Conservation (phyloP, 1,140 invertebrate genomes). For the Homarus americanus region DNA sequence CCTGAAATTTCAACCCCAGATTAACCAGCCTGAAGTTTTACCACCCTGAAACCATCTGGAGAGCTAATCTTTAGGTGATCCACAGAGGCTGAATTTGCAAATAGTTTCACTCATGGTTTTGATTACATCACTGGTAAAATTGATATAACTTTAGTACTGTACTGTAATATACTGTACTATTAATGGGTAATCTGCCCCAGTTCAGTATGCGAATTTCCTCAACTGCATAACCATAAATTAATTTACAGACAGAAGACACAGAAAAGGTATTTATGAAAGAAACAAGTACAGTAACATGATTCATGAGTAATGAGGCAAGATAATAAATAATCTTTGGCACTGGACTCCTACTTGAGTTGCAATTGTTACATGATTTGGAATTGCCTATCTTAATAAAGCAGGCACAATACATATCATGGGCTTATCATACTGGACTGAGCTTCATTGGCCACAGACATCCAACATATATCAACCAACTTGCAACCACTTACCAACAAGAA, state of each 20-base stretch:
- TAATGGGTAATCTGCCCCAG: background rate
- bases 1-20: too few relatives aligned
- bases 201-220: background rate
- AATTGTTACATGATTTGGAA: background rate
- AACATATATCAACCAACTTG: background rate
- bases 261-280: background rate
- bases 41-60: too few relatives aligned
- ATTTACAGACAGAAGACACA: background rate
- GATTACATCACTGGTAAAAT: too few relatives aligned
- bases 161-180: too few relatives aligned
- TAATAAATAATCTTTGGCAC: constrained; percentile 1
- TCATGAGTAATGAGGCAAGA: background rate
- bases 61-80: too few relatives aligned
- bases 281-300: background rate
- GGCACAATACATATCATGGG: background rate
- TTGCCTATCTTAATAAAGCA: background rate
- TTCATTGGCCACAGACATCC: background rate
- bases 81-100: too few relatives aligned
- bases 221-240: background rate
- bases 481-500: background rate
- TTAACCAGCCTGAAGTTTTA: too few relatives aligned
- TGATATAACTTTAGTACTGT: too few relatives aligned
- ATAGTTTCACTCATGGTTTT: too few relatives aligned
- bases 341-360: background rate
- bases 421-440: background rate